A percentile compares a stretch with the other conserved stretches of the same genome.
Evolutionary conservation across 2,113 vertebrate species (phyloP).

Genomic region (Dromaius novaehollandiae): DNA sequence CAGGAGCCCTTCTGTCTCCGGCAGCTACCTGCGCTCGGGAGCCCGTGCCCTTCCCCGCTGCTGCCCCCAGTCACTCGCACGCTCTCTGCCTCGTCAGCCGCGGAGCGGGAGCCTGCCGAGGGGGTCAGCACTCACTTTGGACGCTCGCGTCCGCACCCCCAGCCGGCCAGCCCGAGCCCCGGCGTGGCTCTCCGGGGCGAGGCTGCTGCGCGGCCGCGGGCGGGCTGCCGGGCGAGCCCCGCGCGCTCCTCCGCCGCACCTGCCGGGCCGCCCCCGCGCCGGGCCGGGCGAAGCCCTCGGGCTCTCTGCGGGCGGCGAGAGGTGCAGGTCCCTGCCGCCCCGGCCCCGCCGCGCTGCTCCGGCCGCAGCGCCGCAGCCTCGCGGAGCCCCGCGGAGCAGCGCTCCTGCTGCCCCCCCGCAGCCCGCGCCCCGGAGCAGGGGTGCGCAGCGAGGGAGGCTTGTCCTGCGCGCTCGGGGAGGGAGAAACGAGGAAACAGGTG

Average conservation of each 20-base stretch:
- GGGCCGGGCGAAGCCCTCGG: background rate
- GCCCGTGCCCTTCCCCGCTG: background rate
- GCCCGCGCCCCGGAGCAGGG: background rate
- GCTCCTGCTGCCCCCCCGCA: background rate
- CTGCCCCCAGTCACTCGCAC: background rate
- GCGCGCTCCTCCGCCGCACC: background rate
- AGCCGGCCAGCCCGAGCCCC: background rate
- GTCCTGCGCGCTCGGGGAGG: background rate
- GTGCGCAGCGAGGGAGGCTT: background rate
- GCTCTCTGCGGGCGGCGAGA: background rate
- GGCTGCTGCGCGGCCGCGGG: background rate
- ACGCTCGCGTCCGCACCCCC: background rate
- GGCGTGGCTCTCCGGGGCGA: background rate
- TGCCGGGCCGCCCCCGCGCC: background rate
- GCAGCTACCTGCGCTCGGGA: background rate
- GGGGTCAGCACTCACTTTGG: fast-evolving
- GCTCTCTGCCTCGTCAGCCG: background rate
- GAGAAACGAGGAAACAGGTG: background rate
- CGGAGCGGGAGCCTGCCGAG: too few species aligned
- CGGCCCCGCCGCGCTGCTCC: too few species aligned
- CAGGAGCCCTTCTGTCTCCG: background rate
- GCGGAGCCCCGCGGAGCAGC: background rate
- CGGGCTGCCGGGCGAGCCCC: background rate
- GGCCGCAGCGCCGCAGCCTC: too few species aligned
- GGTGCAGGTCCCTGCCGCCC: too few species aligned